Evolutionary conservation across 2,888 invertebrate species (phyloP).

Genomic region (Eupithecia pulchellata): DNA sequence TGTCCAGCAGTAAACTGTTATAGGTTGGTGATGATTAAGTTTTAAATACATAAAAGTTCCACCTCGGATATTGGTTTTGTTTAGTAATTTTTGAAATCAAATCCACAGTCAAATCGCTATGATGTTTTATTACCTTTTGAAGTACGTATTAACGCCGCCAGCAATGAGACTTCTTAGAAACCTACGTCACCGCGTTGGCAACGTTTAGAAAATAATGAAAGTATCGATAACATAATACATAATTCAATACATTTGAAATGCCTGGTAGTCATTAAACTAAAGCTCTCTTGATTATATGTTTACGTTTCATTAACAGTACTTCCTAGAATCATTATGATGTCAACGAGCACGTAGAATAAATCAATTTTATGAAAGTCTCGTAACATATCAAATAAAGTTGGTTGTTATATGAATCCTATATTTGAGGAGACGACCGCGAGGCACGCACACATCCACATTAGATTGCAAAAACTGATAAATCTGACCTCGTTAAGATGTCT

Average conservation of each 20-base stretch:
- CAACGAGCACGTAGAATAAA: conserved; percentile 47
- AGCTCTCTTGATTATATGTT: background rate
- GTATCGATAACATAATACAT: no score
- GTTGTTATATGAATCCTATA: conserved; percentile 47
- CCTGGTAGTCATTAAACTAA: background rate
- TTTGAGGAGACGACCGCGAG: conserved; percentile 46
- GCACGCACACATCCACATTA: conserved; percentile 57
- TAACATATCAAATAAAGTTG: conserved; percentile 47
- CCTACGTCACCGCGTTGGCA: background rate
- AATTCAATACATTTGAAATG: background rate
- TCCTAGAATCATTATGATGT: background rate
- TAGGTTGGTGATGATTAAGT: no score
- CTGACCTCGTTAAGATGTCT: conserved; percentile 64
- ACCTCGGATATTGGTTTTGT: no score
- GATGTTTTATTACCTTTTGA: no score
- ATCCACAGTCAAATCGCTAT: no score
- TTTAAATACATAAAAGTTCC: no score
- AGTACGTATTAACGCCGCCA: background rate
- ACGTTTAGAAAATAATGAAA: background rate
- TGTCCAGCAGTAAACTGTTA: no score
- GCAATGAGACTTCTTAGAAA: no score
- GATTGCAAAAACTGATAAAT: conserved; percentile 63
- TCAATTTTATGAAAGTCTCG: conserved; percentile 50
- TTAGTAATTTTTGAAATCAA: no score
- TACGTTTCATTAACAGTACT: conserved; percentile 2